Evolutionary conservation across 2,113 vertebrate species (phyloP).

Genomic region (Brachypteracias leptosomus): DNA sequence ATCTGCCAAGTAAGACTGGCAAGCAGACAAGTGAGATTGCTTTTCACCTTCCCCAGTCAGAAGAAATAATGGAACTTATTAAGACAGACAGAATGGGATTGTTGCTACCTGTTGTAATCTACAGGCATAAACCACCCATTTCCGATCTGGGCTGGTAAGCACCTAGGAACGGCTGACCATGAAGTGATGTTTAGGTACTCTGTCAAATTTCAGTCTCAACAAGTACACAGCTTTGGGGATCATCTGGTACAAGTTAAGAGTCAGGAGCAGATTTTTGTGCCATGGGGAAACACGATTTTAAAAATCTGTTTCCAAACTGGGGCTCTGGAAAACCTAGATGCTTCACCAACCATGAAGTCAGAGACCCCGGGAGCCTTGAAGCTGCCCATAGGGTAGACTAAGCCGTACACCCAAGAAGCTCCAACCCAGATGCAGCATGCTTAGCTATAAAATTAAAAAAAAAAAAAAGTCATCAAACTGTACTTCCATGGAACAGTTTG

Average conservation of each 20-base stretch:
- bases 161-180: not conserved
- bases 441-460: not conserved
- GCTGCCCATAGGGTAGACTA: not conserved
- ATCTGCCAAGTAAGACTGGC: conserved; percentile 47
- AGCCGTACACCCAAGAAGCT: not conserved
- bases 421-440: fast-evolving
- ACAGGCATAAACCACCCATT: not conserved
- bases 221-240: not conserved
- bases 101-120: conserved; percentile 45
- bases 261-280: not conserved
- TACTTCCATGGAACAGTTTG: conserved; percentile 16
- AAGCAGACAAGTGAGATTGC: conserved; percentile 51
- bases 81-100: conserved; percentile 30
- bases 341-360: not conserved
- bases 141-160: conserved; percentile 1
- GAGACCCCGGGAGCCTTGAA: not conserved
- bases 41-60: conserved; percentile 37
- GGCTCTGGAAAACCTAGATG: not conserved
- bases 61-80: conserved; percentile 39
- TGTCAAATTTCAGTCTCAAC: not conserved
- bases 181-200: not conserved
- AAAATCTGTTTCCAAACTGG: conserved; percentile 1
- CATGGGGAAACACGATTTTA: not conserved
- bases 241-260: conserved; percentile 30
- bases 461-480: not conserved